A percentile compares a stretch with the other conserved stretches of the same genome.
Conservation (phyloP, 2,888 invertebrate species). For the Masnerella sp. region DNA sequence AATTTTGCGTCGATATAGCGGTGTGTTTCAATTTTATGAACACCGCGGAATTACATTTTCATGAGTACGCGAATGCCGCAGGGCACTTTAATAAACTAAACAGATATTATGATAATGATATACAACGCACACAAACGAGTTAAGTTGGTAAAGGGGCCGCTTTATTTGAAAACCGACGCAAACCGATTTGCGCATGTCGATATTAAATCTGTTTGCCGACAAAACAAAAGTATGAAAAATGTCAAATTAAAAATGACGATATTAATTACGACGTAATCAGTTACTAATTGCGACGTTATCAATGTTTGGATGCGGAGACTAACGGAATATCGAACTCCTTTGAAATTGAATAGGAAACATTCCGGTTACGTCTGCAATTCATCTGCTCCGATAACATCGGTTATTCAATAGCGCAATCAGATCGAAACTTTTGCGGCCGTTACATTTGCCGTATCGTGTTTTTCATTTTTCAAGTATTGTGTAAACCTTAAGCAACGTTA, state of each 20-base stretch:
- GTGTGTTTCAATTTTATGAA: too few species aligned
- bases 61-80: too few species aligned
- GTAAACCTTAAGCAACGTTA: too few species aligned
- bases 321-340: neutral
- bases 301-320: neutral
- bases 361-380: constrained; percentile 4
- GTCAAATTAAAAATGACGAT: neutral
- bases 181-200: neutral
- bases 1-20: too few species aligned
- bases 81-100: constrained; percentile 15
- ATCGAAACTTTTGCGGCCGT: constrained; percentile 2
- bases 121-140: neutral
- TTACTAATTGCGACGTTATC: neutral
- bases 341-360: constrained; percentile 8
- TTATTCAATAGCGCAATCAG: constrained; percentile 6
- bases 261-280: neutral
- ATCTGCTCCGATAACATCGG: neutral
- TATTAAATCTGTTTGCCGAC: neutral
- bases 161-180: constrained; percentile 10
- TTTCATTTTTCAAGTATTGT: too few species aligned
- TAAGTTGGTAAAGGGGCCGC: constrained; percentile 1
- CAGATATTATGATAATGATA: neutral
- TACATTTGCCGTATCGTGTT: neutral
- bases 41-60: too few species aligned
- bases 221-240: neutral